Percentiles rank a stretch among this genome's conserved stretches.
These are phyloP conservation scores for Fragum sueziense DNA, from an alignment of 2,888 invertebrate species.

Conservation along the genomic window DNA sequence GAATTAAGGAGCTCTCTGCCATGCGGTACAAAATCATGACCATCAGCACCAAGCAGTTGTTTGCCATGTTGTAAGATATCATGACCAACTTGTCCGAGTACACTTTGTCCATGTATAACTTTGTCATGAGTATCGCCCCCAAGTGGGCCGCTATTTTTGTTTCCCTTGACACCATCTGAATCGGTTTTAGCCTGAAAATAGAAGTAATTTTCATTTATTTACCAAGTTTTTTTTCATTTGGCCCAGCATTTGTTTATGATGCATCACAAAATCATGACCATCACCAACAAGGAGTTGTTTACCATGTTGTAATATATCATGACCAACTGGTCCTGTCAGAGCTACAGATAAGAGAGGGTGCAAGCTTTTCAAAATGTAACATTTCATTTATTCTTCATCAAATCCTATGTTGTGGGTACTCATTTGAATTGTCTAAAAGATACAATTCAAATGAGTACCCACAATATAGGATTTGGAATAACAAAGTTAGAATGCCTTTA, in stretches of 20 bases:
- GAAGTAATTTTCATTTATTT: too few relatives aligned
- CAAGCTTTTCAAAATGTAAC: too few relatives aligned
- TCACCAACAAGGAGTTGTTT: constrained; percentile 31
- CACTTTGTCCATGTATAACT: constrained; percentile 24
- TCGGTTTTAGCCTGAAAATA: background rate
- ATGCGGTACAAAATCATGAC: constrained; percentile 31
- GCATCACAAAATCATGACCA: constrained; percentile 29
- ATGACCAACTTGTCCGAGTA: constrained; percentile 32
- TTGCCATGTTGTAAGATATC: constrained; percentile 35
- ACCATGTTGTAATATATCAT: constrained; percentile 39
- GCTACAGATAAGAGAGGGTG: too few relatives aligned
- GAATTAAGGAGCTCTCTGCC: constrained; percentile 43
- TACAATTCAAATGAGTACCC: too few relatives aligned
- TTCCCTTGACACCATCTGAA: background rate
- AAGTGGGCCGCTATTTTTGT: constrained; percentile 28
- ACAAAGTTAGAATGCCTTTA: too few relatives aligned
- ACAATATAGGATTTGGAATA: too few relatives aligned
- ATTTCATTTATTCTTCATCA: too few relatives aligned
- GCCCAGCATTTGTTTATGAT: constrained; percentile 33
- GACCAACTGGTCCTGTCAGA: too few relatives aligned
- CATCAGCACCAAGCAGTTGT: constrained; percentile 50
- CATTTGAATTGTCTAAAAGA: too few relatives aligned
- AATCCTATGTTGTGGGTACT: too few relatives aligned
- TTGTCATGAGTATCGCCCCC: constrained; percentile 52
- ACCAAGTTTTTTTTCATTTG: too few relatives aligned